These are phyloP conservation scores for Apodemia zela DNA, from an alignment of 2,888 invertebrate species.

Conservation along the genomic window DNA sequence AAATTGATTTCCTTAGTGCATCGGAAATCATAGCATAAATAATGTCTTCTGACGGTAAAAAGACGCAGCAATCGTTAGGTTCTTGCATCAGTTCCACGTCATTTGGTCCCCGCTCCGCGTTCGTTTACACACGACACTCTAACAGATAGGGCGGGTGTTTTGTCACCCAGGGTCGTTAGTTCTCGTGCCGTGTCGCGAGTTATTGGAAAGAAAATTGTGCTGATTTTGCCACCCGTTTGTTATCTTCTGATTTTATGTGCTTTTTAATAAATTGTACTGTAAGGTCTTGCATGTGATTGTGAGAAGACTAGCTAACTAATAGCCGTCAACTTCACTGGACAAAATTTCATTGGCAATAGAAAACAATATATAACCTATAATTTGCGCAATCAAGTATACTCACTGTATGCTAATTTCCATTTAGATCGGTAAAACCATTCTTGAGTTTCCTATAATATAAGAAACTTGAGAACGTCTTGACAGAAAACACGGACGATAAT, in stretches of 20 bases:
- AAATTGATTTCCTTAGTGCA: constrained; percentile 21
- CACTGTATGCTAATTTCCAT: too few relatives aligned
- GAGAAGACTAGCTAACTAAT: too few relatives aligned
- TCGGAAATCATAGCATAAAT: constrained; percentile 47
- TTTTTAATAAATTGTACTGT: neutral
- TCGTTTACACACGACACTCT: constrained; percentile 54
- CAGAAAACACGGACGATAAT: too few relatives aligned
- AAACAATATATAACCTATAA: too few relatives aligned
- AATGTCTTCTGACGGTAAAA: constrained; percentile 48
- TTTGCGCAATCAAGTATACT: too few relatives aligned
- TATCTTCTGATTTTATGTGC: constrained; percentile 37
- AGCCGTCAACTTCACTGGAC: too few relatives aligned
- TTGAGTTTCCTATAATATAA: too few relatives aligned
- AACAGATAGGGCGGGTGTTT: constrained; percentile 38
- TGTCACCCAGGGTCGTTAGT: constrained; percentile 53
- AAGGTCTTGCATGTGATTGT: too few relatives aligned
- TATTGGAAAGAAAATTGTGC: constrained; percentile 61
- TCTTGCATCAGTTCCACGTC: constrained; percentile 59
- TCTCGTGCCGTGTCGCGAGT: constrained; percentile 41
- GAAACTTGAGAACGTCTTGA: too few relatives aligned
- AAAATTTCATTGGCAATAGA: too few relatives aligned
- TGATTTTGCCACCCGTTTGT: constrained; percentile 40
- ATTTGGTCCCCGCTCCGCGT: constrained; percentile 44
- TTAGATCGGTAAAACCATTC: too few relatives aligned
- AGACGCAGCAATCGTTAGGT: constrained; percentile 58